Percentiles rank a stretch among this genome's conserved stretches.
phyloP scores from a whole-genome alignment of 2,888 invertebrate genomes.

The Eristalis arbustorum region DNA sequence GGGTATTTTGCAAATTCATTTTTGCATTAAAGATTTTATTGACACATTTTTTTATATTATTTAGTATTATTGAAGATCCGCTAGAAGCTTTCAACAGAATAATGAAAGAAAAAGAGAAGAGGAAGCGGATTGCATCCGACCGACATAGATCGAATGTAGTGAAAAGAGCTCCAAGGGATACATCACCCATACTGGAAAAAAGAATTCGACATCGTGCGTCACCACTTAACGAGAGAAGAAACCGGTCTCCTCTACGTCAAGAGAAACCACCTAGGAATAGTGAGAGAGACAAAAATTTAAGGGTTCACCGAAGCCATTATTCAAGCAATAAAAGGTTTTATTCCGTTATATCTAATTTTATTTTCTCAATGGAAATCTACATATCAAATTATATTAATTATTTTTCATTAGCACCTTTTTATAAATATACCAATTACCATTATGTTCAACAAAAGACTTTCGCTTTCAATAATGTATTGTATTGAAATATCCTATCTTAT shows the following conservation, averaged over 20 bases:
- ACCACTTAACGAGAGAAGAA: conserved; percentile 75
- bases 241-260: conserved; percentile 76
- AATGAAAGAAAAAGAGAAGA: conserved; percentile 89
- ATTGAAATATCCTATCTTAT: too few species aligned
- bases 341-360: neutral
- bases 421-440: too few species aligned
- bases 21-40: neutral
- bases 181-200: conserved; percentile 62
- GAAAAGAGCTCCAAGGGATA: conserved; percentile 71
- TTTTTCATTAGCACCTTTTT: too few species aligned
- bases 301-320: conserved; percentile 56
- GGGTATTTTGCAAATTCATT: conserved; percentile 32
- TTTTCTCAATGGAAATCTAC: too few species aligned
- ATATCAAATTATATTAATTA: too few species aligned
- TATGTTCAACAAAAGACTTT: too few species aligned
- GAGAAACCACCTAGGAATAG: conserved; percentile 59
- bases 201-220: conserved; percentile 76
- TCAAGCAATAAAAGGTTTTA: conserved; percentile 51
- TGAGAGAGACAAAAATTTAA: conserved; percentile 66
- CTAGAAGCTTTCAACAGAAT: conserved; percentile 93
- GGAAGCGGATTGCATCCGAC: conserved; percentile 81
- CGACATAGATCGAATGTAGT: conserved; percentile 79
- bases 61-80: conserved; percentile 90
- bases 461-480: too few species aligned
- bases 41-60: conserved; percentile 73